phyloP scores from a whole-genome alignment of 2,113 vertebrate species.

The Aptenodytes patagonicus region DNA sequence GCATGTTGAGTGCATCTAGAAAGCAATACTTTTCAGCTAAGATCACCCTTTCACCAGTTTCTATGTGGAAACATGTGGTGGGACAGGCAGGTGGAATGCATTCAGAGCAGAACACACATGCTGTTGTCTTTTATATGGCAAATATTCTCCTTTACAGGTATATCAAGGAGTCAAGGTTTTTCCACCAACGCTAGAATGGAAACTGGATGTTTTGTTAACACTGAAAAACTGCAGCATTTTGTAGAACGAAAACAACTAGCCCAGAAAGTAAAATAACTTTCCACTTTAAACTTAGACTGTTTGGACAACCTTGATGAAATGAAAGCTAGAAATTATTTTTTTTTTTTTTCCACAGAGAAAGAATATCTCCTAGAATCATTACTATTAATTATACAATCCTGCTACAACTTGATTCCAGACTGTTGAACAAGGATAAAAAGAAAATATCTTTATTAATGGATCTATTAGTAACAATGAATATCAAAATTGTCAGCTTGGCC shows the following conservation, averaged over 20 bases:
- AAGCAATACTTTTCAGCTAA: not conserved
- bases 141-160: not conserved
- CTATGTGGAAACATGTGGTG: not conserved
- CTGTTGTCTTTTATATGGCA: not conserved
- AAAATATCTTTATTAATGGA: not conserved
- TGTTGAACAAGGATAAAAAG: not conserved
- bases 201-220: not conserved
- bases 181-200: not conserved
- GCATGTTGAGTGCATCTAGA: not conserved
- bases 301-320: rapidly evolving
- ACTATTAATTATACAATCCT: not conserved
- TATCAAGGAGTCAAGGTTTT: not conserved
- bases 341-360: not conserved
- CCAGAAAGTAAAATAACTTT: not conserved
- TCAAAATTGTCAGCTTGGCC: not conserved
- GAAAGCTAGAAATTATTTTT: not conserved
- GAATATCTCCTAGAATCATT: not conserved
- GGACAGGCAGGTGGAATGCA: not conserved
- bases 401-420: not conserved
- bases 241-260: not conserved
- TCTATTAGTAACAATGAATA: not conserved
- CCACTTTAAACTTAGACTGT: not conserved
- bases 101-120: not conserved
- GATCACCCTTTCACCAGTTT: not conserved
- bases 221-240: not conserved